phyloP scores from a whole-genome alignment of 2,888 invertebrate genomes.

The Ochropleura plecta region DNA sequence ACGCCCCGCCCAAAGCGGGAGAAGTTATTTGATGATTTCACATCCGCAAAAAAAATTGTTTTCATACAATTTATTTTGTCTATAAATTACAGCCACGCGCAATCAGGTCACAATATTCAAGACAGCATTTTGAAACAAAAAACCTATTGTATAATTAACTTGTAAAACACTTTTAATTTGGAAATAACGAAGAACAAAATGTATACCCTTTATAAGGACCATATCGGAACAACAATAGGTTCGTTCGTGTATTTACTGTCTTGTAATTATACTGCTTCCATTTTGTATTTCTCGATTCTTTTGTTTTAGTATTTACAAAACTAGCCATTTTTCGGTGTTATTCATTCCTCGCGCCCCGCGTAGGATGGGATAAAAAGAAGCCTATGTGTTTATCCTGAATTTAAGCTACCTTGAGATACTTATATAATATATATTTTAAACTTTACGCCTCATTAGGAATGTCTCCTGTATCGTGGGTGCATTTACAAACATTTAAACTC shows the following conservation, averaged over 20 bases:
- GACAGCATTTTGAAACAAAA: background rate
- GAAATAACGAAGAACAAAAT: background rate
- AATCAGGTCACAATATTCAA: background rate
- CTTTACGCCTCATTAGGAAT: too few species aligned
- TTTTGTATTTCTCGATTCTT: constrained; percentile 9
- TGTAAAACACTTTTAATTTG: background rate
- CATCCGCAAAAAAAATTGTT: too few species aligned
- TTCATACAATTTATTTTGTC: too few species aligned
- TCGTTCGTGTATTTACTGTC: constrained; percentile 13
- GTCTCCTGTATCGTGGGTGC: too few species aligned
- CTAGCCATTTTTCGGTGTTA: background rate
- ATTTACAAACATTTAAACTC: too few species aligned
- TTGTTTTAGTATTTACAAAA: constrained; percentile 1
- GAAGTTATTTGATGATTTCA: too few species aligned
- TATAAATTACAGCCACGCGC: background rate
- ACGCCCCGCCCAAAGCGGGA: too few species aligned
- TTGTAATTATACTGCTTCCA: background rate
- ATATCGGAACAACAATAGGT: constrained; percentile 27
- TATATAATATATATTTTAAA: too few species aligned
- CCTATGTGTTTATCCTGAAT: too few species aligned
- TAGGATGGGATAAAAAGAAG: too few species aligned
- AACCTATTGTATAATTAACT: background rate
- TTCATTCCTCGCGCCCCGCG: too few species aligned
- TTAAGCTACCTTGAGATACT: too few species aligned
- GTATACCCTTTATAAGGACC: constrained; percentile 15